A percentile compares a stretch with the other conserved stretches of the same genome.
Conservation (phyloP, 2,113 vertebrate species). For the Leucopsar rothschildi region DNA sequence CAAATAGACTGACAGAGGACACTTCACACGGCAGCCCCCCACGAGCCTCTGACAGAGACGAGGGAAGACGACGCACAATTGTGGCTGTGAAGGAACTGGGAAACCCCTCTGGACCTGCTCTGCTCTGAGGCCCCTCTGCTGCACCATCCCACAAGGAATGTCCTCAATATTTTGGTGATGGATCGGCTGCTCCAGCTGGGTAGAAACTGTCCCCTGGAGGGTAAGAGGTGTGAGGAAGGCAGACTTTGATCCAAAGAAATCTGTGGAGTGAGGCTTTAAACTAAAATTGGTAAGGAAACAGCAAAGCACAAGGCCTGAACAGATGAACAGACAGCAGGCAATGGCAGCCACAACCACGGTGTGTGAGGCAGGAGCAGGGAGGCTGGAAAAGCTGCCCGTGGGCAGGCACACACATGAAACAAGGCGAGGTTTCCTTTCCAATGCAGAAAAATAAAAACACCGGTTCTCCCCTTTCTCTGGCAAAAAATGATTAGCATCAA, state of each 20-base stretch:
- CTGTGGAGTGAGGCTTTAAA: not conserved
- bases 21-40: not conserved
- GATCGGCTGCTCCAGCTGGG: not conserved
- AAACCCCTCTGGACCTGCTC: not conserved
- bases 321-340: not conserved
- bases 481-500: not conserved
- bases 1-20: not conserved
- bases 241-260: not conserved
- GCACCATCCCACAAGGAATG: not conserved
- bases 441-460: not conserved
- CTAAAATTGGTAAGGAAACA: not conserved
- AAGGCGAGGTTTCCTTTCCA: not conserved
- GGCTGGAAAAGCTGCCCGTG: not conserved
- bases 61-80: rapidly evolving
- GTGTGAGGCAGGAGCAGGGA: not conserved
- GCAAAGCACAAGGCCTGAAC: not conserved
- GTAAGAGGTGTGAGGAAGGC: not conserved
- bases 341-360: rapidly evolving
- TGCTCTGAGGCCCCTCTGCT: not conserved
- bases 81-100: not conserved
- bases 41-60: rapidly evolving
- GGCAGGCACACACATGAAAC: not conserved
- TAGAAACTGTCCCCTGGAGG: rapidly evolving
- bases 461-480: not conserved
- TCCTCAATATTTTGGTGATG: not conserved